Evolutionary conservation across 2,888 invertebrate genomes (phyloP), one percentile per base, ranked within the genome.

Genomic region (Rhogogaster chlorosoma): DNA sequence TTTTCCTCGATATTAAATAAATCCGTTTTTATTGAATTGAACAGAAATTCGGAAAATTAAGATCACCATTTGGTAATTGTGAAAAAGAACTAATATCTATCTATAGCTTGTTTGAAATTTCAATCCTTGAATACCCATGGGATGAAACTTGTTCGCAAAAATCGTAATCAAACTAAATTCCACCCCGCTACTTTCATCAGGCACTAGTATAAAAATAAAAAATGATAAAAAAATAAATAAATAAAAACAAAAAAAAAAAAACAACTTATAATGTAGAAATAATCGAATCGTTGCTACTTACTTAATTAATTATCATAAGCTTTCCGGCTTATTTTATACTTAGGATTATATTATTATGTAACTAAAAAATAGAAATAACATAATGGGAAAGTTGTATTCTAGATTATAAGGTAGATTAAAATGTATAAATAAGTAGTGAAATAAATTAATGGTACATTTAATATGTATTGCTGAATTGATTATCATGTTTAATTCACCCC

Each of bases 251-350:
- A 61, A 26, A 12, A 26, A 61, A 12, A 26, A 61, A 61, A 61
- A 10, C 26, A 26, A 26, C 26, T 53, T 53, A 6, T 61, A 61
- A 61, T 61, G 61, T 61, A 61, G 26, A 26, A 61, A 89, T 91
- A 92, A 91, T 92, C 90, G 90, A 91, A 90, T 92, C 91, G 92
- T 92, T 92, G 93, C 92, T 93, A 93, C 90, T 93, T 90, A 91
- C 90, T 93, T 90, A 91, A 88, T 89, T 91, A 91, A 49, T 77
- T 22, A 38, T 80, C 38, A 61, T 80, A 80, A 80, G 61, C 80
- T 61, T 80, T 83, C 91, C 90, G 90, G 92, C 92, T 93, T 93
- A 93, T 93, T 93, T 93, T 93, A 92, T 93, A 93, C 93, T 93
- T 93, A 93, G 92, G 91, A 90, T 91, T 90, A 85, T 78, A 89